These are phyloP conservation scores for Triplophysa rosa DNA, from an alignment of 2,113 vertebrate species.

Conservation along the genomic window DNA sequence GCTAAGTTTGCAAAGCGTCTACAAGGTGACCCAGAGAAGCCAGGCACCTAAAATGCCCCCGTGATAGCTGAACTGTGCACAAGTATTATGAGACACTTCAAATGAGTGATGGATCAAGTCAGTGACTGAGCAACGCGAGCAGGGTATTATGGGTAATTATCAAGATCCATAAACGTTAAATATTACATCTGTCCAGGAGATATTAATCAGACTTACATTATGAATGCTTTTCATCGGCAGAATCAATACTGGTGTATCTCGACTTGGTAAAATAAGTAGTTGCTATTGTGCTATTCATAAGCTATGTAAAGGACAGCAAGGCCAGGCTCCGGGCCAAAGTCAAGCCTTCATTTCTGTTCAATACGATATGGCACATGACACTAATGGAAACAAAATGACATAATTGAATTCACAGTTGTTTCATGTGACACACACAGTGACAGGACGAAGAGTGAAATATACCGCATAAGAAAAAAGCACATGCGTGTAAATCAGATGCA, in stretches of 20 bases:
- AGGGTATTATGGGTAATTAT: slow-evolving; percentile 42
- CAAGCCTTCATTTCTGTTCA: slow-evolving; percentile 12
- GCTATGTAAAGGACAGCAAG: slow-evolving; percentile 20
- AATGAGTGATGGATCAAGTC: slow-evolving; percentile 53
- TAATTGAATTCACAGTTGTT: slow-evolving; percentile 4
- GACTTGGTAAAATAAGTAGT: not conserved
- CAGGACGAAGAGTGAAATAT: slow-evolving; percentile 6
- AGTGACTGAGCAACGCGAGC: slow-evolving; percentile 29
- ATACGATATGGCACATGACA: slow-evolving; percentile 35
- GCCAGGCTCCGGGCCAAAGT: slow-evolving; percentile 1
- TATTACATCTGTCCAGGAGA: slow-evolving; percentile 47
- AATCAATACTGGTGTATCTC: not conserved
- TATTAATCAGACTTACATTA: slow-evolving; percentile 37
- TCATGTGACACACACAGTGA: slow-evolving; percentile 29
- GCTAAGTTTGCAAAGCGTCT: not conserved
- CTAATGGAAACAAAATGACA: slow-evolving; percentile 44
- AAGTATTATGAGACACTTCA: slow-evolving; percentile 49
- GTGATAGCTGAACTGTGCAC: slow-evolving; percentile 7
- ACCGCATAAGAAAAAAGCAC: not conserved
- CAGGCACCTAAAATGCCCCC: slow-evolving; percentile 5
- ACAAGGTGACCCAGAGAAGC: slow-evolving; percentile 37
- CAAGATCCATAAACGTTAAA: slow-evolving; percentile 52
- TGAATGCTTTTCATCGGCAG: not conserved
- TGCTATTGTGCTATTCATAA: not conserved
- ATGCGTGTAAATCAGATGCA: slow-evolving; percentile 8